Evolutionary conservation across 2,797 vertebrate species (phyloP).

Genomic region (Distichodus sexfasciatus): DNA sequence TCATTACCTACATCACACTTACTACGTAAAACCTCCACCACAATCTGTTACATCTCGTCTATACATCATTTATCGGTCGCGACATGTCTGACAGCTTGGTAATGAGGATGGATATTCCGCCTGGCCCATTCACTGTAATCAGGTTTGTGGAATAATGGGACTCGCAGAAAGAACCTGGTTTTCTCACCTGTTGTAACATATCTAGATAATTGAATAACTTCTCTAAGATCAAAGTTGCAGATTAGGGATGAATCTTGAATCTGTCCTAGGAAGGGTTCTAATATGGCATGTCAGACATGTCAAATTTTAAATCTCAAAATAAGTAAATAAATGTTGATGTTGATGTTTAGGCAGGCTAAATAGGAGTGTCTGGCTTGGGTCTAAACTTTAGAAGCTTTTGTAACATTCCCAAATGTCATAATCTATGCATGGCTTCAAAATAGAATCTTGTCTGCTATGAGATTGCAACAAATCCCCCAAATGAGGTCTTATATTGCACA

Average conservation of each 20-base stretch:
- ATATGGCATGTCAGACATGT: too few relatives aligned
- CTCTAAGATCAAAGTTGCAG: constrained; percentile 24
- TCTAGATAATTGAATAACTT: constrained; percentile 64
- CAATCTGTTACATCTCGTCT: constrained; percentile 44
- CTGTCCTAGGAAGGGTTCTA: neutral
- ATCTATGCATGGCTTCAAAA: too few relatives aligned
- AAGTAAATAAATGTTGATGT: too few relatives aligned
- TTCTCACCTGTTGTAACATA: constrained; percentile 59
- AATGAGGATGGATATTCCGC: constrained; percentile 65
- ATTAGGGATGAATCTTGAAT: neutral
- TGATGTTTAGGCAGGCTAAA: too few relatives aligned
- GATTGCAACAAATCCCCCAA: too few relatives aligned
- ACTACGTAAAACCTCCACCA: constrained; percentile 13
- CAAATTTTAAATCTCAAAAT: too few relatives aligned
- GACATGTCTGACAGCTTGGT: constrained; percentile 65
- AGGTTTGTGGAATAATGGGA: constrained; percentile 60
- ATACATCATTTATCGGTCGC: constrained; percentile 38
- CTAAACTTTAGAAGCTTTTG: too few relatives aligned
- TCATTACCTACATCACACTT: neutral
- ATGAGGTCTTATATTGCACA: too few relatives aligned
- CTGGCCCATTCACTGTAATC: constrained; percentile 61
- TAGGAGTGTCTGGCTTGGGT: too few relatives aligned
- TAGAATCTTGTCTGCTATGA: too few relatives aligned
- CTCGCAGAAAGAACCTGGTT: constrained; percentile 57
- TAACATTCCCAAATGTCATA: too few relatives aligned